phyloP scores from a whole-genome alignment of 2,797 vertebrate species.

The Heterohyrax brucei region DNA sequence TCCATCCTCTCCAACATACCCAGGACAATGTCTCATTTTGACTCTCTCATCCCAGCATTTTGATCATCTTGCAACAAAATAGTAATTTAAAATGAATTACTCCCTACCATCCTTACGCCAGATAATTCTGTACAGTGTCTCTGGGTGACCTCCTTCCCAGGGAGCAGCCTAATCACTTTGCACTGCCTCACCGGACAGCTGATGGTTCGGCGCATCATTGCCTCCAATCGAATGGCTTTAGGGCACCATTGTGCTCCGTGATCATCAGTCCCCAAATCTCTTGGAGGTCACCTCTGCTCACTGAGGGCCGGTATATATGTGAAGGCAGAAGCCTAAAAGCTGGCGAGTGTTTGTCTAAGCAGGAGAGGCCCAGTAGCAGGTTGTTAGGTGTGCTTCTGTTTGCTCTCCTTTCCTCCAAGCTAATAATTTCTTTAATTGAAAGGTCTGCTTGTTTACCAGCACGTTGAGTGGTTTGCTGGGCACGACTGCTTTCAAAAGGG shows the following conservation, averaged over 20 bases:
- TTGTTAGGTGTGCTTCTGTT: background rate
- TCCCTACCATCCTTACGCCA: constrained; percentile 11
- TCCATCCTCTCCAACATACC: background rate
- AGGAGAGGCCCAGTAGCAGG: background rate
- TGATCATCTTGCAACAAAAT: constrained; percentile 43
- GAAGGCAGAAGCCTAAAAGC: background rate
- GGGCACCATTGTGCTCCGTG: background rate
- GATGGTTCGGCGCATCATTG: constrained; percentile 73
- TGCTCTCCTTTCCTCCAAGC: background rate
- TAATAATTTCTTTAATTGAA: constrained; percentile 1
- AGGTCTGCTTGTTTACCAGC: background rate
- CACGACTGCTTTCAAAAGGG: background rate
- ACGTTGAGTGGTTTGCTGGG: background rate
- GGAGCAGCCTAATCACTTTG: constrained; percentile 65
- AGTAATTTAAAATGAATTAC: constrained; percentile 70
- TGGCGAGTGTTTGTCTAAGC: background rate
- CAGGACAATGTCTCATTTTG: background rate
- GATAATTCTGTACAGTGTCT: constrained; percentile 24
- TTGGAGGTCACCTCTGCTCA: constrained; percentile 69
- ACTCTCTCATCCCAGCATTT: background rate
- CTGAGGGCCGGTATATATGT: background rate
- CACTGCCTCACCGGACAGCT: constrained; percentile 73
- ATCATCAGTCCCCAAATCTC: background rate
- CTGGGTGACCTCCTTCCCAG: constrained; percentile 70
- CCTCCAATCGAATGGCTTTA: background rate